Evolutionary conservation across 1,140 invertebrate species (phyloP).

Genomic region (Nasonia longicornis): DNA sequence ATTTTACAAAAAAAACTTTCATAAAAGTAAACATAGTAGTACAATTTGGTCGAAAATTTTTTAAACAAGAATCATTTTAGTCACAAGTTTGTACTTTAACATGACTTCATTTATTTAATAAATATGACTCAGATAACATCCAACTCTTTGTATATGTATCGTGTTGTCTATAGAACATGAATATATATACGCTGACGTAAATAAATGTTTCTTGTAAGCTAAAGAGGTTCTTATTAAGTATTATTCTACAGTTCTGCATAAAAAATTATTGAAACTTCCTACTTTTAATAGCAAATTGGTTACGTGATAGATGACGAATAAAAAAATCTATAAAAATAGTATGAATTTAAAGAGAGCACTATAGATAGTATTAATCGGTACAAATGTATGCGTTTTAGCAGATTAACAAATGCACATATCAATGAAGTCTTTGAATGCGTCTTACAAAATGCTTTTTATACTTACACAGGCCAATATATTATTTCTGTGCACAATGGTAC

Average conservation of each 20-base stretch:
- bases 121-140: conserved; percentile 34
- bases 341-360: conserved; percentile 43
- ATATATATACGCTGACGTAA: not conserved
- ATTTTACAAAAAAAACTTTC: conserved; percentile 43
- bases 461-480: not conserved
- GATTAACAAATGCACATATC: conserved; percentile 30
- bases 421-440: conserved; percentile 34
- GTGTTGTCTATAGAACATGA: conserved; percentile 26
- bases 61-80: conserved; percentile 20
- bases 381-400: conserved; percentile 10
- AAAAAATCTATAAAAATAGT: conserved; percentile 46
- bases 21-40: conserved; percentile 29
- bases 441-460: conserved; percentile 25
- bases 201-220: conserved; percentile 1
- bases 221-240: conserved; percentile 15
- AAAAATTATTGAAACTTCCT: conserved; percentile 9
- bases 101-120: conserved; percentile 34
- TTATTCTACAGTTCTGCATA: conserved; percentile 19
- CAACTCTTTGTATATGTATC: conserved; percentile 7
- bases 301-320: conserved; percentile 25
- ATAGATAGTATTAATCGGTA: conserved; percentile 9
- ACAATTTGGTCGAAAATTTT: conserved; percentile 19
- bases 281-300: conserved; percentile 1
- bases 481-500: conserved; percentile 16
- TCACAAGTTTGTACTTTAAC: conserved; percentile 41